Evolutionary conservation across 2,888 invertebrate genomes (phyloP), one percentile per base, ranked within the genome.

Genomic region (Amblyjoppa fuscipennis): DNA sequence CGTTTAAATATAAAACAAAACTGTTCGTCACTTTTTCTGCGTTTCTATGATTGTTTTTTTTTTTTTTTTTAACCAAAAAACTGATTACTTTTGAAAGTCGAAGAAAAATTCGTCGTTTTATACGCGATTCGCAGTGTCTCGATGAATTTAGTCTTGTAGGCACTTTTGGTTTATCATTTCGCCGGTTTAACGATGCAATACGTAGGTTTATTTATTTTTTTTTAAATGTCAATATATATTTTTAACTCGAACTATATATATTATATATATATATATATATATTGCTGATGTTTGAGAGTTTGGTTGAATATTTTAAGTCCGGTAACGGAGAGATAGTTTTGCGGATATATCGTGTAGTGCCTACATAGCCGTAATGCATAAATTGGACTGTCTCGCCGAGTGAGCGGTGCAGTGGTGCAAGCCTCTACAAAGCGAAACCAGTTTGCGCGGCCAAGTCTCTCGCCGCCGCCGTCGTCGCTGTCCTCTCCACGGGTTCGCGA

Each of bases 351-450:
- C 92, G 91, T 93, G 92, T 92, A 91, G 93, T 94, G 93, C 94
- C 94, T 94, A 94, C 94, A 94, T 94, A 94, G 94, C 93, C 94
- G 93, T 93, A 92, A 93, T 94, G 93, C 94, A 94, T 94, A 93
- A 94, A 93, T 94, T 93, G 93, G 94, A 94, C 94, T 94, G 94
- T 91, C 93, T 93, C 90, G 91, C 91, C 92, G 92, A 92, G 92
- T 91, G 92, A 92, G 91, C 92, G 93, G 90, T 93, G 93, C 93
- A 93, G 91, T 90, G 93, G 92, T 93, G 93, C 93, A 93, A 93
- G 93, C 93, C 93, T 85, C 92, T 91, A 91, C 92, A 92, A 93
- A 92, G 92, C 93, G 92, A 93, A 93, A 93, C 93, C 93, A 93
- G 93, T 93, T 93, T 93, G 91, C 90, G 90, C 88, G 89, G 87